Evolutionary conservation across 2,797 vertebrate genomes (phyloP).

Genomic region (Podarcis siculus): DNA sequence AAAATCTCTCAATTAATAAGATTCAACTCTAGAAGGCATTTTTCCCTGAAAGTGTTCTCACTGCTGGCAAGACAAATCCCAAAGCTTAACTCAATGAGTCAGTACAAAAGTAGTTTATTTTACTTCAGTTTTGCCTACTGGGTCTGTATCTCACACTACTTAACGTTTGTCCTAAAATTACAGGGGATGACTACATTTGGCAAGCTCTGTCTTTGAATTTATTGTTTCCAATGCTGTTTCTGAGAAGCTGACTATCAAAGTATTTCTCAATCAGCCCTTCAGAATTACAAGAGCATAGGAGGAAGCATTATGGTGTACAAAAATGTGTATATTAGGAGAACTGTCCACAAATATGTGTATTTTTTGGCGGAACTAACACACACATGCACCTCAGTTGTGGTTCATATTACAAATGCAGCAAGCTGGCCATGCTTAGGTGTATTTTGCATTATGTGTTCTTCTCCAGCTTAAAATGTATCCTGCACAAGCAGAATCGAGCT

Average conservation of each 20-base stretch:
- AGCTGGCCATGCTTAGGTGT: neutral
- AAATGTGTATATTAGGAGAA: too few relatives aligned
- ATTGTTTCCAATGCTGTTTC: neutral
- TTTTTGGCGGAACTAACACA: too few relatives aligned
- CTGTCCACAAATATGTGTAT: too few relatives aligned
- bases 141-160: neutral
- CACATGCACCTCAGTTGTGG: neutral
- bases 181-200: rapidly evolving
- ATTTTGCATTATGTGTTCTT: neutral
- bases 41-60: neutral
- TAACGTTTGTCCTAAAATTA: slow-evolving; percentile 11
- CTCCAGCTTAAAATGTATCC: neutral
- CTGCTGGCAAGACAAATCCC: slow-evolving; percentile 30
- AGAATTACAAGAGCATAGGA: rapidly evolving
- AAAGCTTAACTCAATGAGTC: slow-evolving; percentile 21
- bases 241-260: rapidly evolving
- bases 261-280: neutral
- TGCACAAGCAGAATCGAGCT: neutral
- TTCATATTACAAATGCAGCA: neutral
- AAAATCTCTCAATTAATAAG: slow-evolving; percentile 32
- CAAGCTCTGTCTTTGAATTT: rapidly evolving
- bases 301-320: neutral
- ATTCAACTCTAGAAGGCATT: slow-evolving; percentile 18
- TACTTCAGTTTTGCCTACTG: neutral
- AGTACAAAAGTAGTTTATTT: slow-evolving; percentile 21